Conservation (phyloP, 2,113 vertebrate genomes). For the Entelurus aequoreus region DNA sequence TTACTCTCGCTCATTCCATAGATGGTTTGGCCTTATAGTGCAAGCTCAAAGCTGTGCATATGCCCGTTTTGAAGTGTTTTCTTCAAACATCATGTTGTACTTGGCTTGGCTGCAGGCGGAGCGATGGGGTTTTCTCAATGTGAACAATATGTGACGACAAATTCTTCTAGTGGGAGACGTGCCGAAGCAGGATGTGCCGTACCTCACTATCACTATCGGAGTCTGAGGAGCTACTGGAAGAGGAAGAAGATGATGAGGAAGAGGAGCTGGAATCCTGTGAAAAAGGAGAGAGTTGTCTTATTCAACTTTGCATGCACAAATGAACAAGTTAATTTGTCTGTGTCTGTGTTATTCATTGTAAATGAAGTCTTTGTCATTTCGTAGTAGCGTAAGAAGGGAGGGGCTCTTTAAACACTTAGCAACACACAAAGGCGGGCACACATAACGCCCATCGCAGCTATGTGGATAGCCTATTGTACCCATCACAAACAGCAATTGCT, state of each 20-base stretch:
- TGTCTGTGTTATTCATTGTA: conserved; percentile 2
- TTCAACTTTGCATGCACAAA: not conserved
- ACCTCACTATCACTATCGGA: conserved; percentile 64
- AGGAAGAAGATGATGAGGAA: conserved; percentile 40
- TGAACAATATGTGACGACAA: not conserved
- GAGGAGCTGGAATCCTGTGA: conserved; percentile 51
- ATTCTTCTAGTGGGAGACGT: not conserved
- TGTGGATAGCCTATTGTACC: not conserved
- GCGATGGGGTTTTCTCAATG: not conserved
- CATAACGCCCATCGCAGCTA: conserved; percentile 18
- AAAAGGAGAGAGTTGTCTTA: conserved; percentile 9
- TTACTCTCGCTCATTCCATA: not conserved
- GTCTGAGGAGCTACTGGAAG: conserved; percentile 57
- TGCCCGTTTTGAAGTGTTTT: not conserved
- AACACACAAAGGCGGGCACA: conserved; percentile 6
- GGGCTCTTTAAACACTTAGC: conserved; percentile 6
- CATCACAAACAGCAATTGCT: conserved; percentile 10
- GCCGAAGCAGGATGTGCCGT: conserved; percentile 9
- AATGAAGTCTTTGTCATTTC: conserved; percentile 4
- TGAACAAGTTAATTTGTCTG: conserved; percentile 3
- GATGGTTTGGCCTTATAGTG: not conserved
- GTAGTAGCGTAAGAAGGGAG: conserved; percentile 15
- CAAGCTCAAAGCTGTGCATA: not conserved
- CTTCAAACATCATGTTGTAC: not conserved
- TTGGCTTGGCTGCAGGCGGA: not conserved